phyloP scores from a whole-genome alignment of 2,888 invertebrate species.

The Anticlea derivata region DNA sequence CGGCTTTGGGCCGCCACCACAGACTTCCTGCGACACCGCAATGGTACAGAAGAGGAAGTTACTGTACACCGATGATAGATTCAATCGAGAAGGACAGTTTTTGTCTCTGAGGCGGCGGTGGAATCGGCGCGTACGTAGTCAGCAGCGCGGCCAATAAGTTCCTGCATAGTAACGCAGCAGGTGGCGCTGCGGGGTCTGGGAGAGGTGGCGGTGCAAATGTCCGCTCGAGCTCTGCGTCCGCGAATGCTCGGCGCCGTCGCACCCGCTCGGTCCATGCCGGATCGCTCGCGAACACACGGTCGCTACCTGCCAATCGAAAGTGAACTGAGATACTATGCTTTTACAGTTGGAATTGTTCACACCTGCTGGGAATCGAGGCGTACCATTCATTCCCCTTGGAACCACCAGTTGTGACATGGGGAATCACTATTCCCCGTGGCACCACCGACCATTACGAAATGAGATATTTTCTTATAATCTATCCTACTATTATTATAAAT shows the following conservation, averaged over 20 bases:
- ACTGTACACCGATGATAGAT: constrained; percentile 87
- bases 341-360: too few species aligned
- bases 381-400: too few species aligned
- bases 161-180: constrained; percentile 76
- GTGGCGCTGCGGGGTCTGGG: constrained; percentile 42
- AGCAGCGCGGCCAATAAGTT: constrained; percentile 73
- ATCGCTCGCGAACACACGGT: constrained; percentile 54
- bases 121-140: constrained; percentile 64
- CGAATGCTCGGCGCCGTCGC: constrained; percentile 84
- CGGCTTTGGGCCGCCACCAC: too few species aligned
- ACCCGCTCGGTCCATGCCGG: constrained; percentile 81
- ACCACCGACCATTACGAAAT: too few species aligned
- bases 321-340: too few species aligned
- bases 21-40: too few species aligned
- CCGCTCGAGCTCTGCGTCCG: constrained; percentile 88
- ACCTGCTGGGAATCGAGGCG: too few species aligned
- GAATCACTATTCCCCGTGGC: too few species aligned
- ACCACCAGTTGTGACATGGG: too few species aligned
- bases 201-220: constrained; percentile 33
- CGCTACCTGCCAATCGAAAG: constrained; percentile 43
- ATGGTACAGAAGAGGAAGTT: constrained; percentile 20
- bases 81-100: constrained; percentile 87
- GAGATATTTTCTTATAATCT: too few species aligned
- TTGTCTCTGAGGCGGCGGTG: constrained; percentile 55
- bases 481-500: too few species aligned